Base-by-base conservation (phyloP, 2,888 invertebrate genomes). In the Unio pictorum region DNA sequence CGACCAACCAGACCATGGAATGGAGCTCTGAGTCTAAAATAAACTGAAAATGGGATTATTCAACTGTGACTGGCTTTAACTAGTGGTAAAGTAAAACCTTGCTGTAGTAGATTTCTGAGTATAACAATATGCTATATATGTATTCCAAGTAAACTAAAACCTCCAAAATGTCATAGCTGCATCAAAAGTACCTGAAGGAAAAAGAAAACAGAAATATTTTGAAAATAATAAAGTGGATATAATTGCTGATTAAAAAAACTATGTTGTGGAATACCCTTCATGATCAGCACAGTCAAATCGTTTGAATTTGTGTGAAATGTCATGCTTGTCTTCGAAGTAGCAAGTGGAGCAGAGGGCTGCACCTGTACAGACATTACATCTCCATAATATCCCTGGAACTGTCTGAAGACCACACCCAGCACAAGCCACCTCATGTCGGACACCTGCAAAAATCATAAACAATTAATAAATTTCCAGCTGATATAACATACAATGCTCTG, bases 361-460 rank as follows among this genome's bases (percentile, higher is more conserved):
- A 28, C 69, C 73, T 34, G 64, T 66, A 20, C 64, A 68, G n/a
- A 69, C 64, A 18, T 54, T 34, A 64, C 74, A 69, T 62, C 17
- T 67, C 76, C 76, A 77, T 17, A 74, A 61, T 23, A 74, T 59
- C 0, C 76, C 76, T 30, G 67, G 67, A 26, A 77, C 64, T 20
- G 56, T 63, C 26, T 67, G 59, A 8, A 55, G 59, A 11, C 66
- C 58, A 57, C 76, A 77, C n/a, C 34, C 71, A 23, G 58, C 64
- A 63, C 76, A 77, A 1, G 34, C 5, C 4, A 58, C 55, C 3
- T 64, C 61, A 61, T 77, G 76, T 54, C 64, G 71, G 3, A 77
- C 65, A 64, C 76, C 76, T 77, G 59, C 8, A 67, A 93, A 56
- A 56, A 58, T 58, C 57, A 15, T 45, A 45, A 45, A 15, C 1